These are phyloP conservation scores for Pangasius mekongensis DNA, from an alignment of 2,797 vertebrate species.

Conservation along the genomic window DNA sequence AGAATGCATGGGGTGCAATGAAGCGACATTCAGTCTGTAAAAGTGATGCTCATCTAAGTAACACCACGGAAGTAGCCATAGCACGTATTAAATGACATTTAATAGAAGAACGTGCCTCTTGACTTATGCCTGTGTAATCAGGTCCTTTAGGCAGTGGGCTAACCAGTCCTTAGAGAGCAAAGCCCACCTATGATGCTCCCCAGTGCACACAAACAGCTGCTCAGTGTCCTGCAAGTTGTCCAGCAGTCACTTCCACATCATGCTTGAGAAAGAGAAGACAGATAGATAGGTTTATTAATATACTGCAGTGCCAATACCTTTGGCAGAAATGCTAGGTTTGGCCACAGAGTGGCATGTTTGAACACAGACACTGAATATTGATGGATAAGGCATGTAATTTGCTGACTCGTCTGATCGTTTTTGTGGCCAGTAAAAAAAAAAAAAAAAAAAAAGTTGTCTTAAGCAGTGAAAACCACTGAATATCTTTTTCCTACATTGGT, in stretches of 20 bases:
- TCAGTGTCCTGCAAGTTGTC: background rate
- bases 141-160: background rate
- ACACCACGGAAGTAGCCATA: background rate
- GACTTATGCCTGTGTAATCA: slow-evolving; percentile 6
- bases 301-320: background rate
- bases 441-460: background rate
- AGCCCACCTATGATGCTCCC: background rate
- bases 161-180: background rate
- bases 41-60: background rate
- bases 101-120: background rate
- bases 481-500: background rate
- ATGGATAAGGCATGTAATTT: background rate
- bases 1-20: background rate
- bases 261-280: background rate
- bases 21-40: background rate
- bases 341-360: background rate
- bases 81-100: background rate
- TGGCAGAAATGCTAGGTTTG: background rate
- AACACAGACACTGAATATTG: slow-evolving; percentile 1
- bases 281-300: slow-evolving; percentile 1
- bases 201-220: background rate
- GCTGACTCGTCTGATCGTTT: background rate
- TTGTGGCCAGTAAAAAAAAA: background rate
- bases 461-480: background rate
- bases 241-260: background rate